Conservation (phyloP, 2,797 vertebrate genomes). For the Thunnus albacares region DNA sequence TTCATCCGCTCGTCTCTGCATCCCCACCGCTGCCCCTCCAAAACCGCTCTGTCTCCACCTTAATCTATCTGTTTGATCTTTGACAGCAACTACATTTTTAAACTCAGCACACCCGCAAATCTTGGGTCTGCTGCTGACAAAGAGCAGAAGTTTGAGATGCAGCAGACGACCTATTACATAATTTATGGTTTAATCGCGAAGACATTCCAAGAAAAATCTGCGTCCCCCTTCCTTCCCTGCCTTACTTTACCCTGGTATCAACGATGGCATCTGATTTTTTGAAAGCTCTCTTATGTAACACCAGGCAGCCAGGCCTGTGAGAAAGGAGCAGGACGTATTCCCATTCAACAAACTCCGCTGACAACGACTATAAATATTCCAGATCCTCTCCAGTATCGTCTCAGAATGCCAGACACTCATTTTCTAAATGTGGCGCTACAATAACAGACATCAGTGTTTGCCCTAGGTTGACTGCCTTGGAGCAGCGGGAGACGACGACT, state of each 20-base stretch:
- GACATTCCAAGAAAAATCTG: constrained; percentile 15
- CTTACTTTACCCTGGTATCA: constrained; percentile 35
- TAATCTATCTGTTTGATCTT: constrained; percentile 58
- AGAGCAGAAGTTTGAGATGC: constrained; percentile 10
- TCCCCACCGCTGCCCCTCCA: constrained; percentile 40
- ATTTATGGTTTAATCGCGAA: constrained; percentile 39
- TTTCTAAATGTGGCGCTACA: constrained; percentile 3
- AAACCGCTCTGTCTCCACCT: constrained; percentile 38
- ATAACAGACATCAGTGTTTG: background rate
- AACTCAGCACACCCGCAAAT: constrained; percentile 35
- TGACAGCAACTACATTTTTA: constrained; percentile 35
- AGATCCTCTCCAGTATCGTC: constrained; percentile 22
- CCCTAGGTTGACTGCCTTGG: too few species aligned
- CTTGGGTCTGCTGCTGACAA: constrained; percentile 24
- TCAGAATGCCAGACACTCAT: background rate
- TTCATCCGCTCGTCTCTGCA: constrained; percentile 63
- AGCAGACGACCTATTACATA: constrained; percentile 42
- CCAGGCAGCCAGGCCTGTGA: constrained; percentile 2
- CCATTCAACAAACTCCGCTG: constrained; percentile 30
- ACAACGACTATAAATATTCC: constrained; percentile 41
- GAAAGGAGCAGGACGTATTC: constrained; percentile 22
- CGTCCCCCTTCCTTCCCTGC: background rate
- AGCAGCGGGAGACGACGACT: too few species aligned
- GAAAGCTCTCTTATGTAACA: constrained; percentile 58
- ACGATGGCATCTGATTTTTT: constrained; percentile 44